phyloP scores from a whole-genome alignment of 2,888 invertebrate genomes.

The Melolontha melolontha region DNA sequence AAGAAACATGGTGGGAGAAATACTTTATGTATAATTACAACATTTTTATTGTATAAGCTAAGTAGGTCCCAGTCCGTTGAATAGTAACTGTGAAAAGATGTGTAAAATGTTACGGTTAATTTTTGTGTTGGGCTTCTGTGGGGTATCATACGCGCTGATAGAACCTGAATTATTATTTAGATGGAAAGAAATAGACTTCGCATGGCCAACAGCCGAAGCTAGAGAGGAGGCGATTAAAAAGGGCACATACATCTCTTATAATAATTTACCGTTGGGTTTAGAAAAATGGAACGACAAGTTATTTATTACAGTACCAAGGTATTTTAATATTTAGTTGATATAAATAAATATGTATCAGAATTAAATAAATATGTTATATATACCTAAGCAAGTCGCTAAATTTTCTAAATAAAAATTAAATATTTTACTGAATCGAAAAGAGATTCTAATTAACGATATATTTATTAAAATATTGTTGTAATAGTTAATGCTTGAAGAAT shows the following conservation, averaged over 20 bases:
- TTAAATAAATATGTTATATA: background rate
- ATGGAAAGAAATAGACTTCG: constrained; percentile 78
- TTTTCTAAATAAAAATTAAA: background rate
- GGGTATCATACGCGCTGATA: constrained; percentile 62
- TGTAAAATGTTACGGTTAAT: constrained; percentile 21
- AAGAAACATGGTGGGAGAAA: constrained; percentile 18
- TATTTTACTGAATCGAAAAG: background rate
- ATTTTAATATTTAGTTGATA: too few relatives aligned
- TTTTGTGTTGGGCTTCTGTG: constrained; percentile 39
- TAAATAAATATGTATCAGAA: constrained; percentile 4
- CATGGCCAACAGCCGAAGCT: constrained; percentile 73
- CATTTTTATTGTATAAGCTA: constrained; percentile 28
- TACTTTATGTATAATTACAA: constrained; percentile 16
- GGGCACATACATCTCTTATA: constrained; percentile 72
- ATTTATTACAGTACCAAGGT: constrained; percentile 78
- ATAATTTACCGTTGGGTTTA: constrained; percentile 79
- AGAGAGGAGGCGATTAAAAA: constrained; percentile 72
- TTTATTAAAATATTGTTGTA: too few relatives aligned
- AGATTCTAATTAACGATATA: too few relatives aligned
- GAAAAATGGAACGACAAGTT: constrained; percentile 79
- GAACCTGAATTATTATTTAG: constrained; percentile 74
- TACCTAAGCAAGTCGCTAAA: background rate
- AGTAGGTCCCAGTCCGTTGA: constrained; percentile 16
- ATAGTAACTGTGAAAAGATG: constrained; percentile 8
- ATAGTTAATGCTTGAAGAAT: too few relatives aligned